Conservation (phyloP, 2,888 invertebrate genomes). For the Hydropsyche betteni region DNA sequence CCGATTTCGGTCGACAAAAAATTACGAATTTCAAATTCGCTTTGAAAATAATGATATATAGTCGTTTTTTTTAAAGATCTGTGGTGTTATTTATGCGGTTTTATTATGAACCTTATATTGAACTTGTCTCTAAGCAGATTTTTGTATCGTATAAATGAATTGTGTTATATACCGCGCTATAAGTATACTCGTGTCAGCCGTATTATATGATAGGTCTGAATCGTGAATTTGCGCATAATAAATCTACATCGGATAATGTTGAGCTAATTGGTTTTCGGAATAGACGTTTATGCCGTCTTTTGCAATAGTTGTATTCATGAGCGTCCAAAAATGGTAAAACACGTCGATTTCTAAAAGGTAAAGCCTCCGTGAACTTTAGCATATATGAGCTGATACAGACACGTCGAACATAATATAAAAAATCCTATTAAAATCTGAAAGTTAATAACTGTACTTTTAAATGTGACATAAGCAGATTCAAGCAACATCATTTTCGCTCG, state of each 20-base stretch:
- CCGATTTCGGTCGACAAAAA: neutral
- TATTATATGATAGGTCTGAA: no score
- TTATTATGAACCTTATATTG: no score
- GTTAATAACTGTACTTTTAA: slow-evolving; percentile 25
- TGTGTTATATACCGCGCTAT: no score
- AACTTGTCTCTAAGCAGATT: no score
- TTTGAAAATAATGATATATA: no score
- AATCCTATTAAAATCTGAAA: slow-evolving; percentile 15
- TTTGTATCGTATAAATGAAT: no score
- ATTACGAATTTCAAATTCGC: no score
- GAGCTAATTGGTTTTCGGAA: slow-evolving; percentile 42
- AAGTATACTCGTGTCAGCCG: no score
- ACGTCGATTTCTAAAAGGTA: slow-evolving; percentile 35
- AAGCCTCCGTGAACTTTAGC: slow-evolving; percentile 41
- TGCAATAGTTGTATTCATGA: slow-evolving; percentile 42
- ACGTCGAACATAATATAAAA: neutral
- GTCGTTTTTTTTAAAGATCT: no score
- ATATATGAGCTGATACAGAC: slow-evolving; percentile 24
- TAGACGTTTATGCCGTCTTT: slow-evolving; percentile 32
- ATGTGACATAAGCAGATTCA: slow-evolving; percentile 5
- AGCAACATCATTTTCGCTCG: neutral
- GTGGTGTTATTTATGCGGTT: no score
- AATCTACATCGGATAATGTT: slow-evolving; percentile 37
- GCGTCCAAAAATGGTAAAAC: slow-evolving; percentile 44
- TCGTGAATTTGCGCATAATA: slow-evolving; percentile 22